Base-by-base conservation (phyloP, 1,140 invertebrate genomes). In the Antheraea pernyi region DNA sequence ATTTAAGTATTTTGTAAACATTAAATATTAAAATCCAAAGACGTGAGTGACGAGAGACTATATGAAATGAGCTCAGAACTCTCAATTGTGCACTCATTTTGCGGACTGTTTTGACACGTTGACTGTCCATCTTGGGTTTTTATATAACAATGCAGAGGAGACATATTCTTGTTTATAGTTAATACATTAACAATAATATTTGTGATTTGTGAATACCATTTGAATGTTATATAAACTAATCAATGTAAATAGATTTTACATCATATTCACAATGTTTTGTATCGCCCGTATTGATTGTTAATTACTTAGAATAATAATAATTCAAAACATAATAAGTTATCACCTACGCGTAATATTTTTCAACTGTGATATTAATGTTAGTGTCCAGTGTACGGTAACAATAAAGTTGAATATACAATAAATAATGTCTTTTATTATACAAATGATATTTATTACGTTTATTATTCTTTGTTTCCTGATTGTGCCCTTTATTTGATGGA, bases 301-400 rank as follows among this genome's bases (percentile, higher is more conserved):
- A 63, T 30, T 63, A 63, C 22, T 60, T 10, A 18, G 39, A 65
- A 18, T 39, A 65, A 18, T 39, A 5, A 16, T 10, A 42, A 42
- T 42, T 53, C 46, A 16, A 53, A 53, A 19, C 18, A 65, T 72
- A 30, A 30, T 30, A 73, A 69, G 64, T 65, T 60, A 64, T 70
- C 64, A 48, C 11, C 7, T 69, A 72, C 37, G 60, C 69, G 69
- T 77, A 74, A 76, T 75, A 65, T 79, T 79, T 79, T 76, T 72
- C 61, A 74, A 77, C 84, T 86, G 84, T 86, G 84, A 86, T 86
- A 86, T 78, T 80, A 82, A 86, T 80, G 69, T 84, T 85, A 83
- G 79, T 72, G 69, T 79, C 77, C 65, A 79, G 75, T 80, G 73
- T 78, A 80, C 70, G 62, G 73, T 75, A 81, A 78, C 78, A 83